Base-by-base conservation (phyloP, 1,140 invertebrate species). In the Eubasilissa regina region DNA sequence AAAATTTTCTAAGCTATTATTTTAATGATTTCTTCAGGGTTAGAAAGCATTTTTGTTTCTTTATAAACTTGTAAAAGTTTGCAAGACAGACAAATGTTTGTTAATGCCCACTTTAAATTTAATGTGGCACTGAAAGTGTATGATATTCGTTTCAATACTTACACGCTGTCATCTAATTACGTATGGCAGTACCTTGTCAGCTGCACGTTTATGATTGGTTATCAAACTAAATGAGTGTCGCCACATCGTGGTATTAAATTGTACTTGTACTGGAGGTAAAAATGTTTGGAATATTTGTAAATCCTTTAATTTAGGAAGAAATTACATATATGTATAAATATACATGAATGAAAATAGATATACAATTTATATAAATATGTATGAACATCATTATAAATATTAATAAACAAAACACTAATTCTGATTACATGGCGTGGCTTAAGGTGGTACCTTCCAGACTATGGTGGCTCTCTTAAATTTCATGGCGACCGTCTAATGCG, bases 301-400 rank as follows among this genome's bases (percentile, higher is more conserved):
- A 81, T 81, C 75, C 75, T 78, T 73, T 80, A 81, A 68, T 43
- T 74, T 77, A 81, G 75, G 75, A 19, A 55, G 75, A 81, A 73
- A 60, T 56, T 43, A 45, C n/a, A 73, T n/a, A n/a, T n/a, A n/a
- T n/a, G n/a, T 45, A 76, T 75, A 81, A 72, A 81, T 81, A 81
- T 75, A 81, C 68, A 76, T 76, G 72, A 77, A 77, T 75, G 75
- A 62, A 78, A 75, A 81, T 79, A 81, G 77, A 79, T 81, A 79
- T 77, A 81, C 73, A 81, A 79, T 81, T 81, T 81, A 81, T 81
- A 81, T 74, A 68, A 80, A 80, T 80, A 80, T 77, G 74, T 79
- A 79, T 81, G 56, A 77, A 81, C 74, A 81, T 80, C 60, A 80
- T 88, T 89, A 87, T 86, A 88, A 89, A 89, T 88, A 89, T 89